Evolutionary conservation across 2,888 invertebrate genomes (phyloP).

Genomic region (Subacronicta megacephala): DNA sequence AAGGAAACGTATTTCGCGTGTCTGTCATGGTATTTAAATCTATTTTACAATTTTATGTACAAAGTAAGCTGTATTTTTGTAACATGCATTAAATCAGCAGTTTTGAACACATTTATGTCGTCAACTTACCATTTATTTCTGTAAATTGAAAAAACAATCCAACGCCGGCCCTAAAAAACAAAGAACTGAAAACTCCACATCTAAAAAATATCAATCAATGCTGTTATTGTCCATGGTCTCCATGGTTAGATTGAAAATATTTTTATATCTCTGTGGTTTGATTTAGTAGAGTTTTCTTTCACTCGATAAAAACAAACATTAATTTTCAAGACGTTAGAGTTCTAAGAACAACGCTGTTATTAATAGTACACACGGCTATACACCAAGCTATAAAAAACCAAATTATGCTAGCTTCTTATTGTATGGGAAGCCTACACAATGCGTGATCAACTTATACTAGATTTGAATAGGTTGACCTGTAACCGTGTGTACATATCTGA

Average conservation of each 20-base stretch:
- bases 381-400: too few relatives aligned
- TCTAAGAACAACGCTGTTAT: too few relatives aligned
- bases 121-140: conserved; percentile 34
- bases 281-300: conserved; percentile 32
- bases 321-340: too few relatives aligned
- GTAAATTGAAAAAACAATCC: conserved; percentile 51
- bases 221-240: too few relatives aligned
- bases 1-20: conserved; percentile 43
- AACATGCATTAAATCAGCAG: background rate
- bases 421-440: too few relatives aligned
- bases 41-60: background rate
- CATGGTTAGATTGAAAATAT: background rate
- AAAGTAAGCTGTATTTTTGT: background rate
- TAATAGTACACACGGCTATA: too few relatives aligned
- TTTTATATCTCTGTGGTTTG: conserved; percentile 1
- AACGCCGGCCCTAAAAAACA: conserved; percentile 59
- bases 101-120: background rate
- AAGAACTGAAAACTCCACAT: conserved; percentile 48
- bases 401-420: too few relatives aligned
- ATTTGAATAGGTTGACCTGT: too few relatives aligned
- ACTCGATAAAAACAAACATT: too few relatives aligned
- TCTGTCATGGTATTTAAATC: conserved; percentile 2
- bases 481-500: too few relatives aligned
- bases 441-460: too few relatives aligned
- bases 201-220: conserved; percentile 14